Evolutionary conservation across 2,113 vertebrate genomes (phyloP).

Genomic region (Capreolus pygargus): DNA sequence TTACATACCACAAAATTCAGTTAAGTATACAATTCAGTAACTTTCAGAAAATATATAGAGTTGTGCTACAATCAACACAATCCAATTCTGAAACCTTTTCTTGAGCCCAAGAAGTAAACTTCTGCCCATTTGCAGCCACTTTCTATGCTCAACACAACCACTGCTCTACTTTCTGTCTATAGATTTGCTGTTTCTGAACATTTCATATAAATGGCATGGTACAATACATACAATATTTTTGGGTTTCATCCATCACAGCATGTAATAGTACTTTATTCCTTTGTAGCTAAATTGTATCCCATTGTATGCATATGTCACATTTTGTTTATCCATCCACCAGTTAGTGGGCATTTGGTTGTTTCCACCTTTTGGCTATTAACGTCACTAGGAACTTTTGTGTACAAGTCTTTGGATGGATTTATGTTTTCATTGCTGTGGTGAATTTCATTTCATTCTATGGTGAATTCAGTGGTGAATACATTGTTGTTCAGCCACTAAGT

Average conservation of each 20-base stretch:
- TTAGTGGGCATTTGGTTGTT: not conserved
- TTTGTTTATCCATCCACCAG: not conserved
- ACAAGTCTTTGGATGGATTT: not conserved
- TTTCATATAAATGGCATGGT: not conserved
- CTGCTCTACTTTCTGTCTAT: not conserved
- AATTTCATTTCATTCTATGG: not conserved
- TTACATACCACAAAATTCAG: not conserved
- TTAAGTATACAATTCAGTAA: not conserved
- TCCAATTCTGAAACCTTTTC: not conserved
- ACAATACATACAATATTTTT: not conserved
- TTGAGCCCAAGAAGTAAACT: not conserved
- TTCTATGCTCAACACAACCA: not conserved
- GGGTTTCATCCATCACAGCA: not conserved
- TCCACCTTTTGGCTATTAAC: not conserved
- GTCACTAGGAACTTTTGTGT: not conserved
- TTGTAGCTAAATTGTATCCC: not conserved
- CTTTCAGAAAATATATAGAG: not conserved
- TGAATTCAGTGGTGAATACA: not conserved
- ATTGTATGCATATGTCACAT: not conserved
- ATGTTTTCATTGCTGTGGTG: not conserved
- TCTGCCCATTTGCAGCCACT: not conserved
- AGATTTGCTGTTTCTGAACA: not conserved
- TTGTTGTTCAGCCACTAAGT: not conserved
- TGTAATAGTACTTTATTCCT: not conserved
- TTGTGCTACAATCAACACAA: not conserved